phyloP scores from a whole-genome alignment of 2,113 vertebrate genomes.

The Trinectes maculatus region DNA sequence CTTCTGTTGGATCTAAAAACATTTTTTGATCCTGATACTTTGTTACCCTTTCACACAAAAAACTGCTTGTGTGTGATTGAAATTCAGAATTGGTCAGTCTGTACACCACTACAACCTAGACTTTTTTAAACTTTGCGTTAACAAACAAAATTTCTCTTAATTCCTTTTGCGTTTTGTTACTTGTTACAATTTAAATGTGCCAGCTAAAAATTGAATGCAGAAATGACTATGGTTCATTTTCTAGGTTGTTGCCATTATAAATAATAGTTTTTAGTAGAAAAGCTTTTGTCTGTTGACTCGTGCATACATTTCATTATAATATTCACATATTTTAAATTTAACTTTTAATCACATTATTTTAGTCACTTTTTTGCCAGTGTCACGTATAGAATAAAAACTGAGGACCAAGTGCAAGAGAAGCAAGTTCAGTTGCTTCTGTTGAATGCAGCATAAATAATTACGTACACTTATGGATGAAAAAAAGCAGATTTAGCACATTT shows the following conservation, averaged over 20 bases:
- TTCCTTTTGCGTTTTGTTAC: slow-evolving; percentile 25
- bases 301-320: slow-evolving; percentile 24
- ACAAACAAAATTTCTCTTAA: slow-evolving; percentile 32
- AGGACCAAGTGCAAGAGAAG: slow-evolving; percentile 73
- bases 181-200: slow-evolving; percentile 16
- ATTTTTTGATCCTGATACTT: slow-evolving; percentile 9
- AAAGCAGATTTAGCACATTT: neutral
- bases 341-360: slow-evolving; percentile 19
- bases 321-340: slow-evolving; percentile 28
- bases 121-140: slow-evolving; percentile 61
- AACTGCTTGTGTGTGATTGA: slow-evolving; percentile 14
- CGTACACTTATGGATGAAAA: slow-evolving; percentile 20
- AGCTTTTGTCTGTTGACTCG: neutral
- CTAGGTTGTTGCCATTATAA: slow-evolving; percentile 39
- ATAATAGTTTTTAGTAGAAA: slow-evolving; percentile 6
- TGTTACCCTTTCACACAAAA: slow-evolving; percentile 42
- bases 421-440: slow-evolving; percentile 38
- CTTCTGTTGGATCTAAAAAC: neutral
- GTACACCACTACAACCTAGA: slow-evolving; percentile 3
- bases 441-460: slow-evolving; percentile 14
- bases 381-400: slow-evolving; percentile 28
- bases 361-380: slow-evolving; percentile 26
- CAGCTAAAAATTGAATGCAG: slow-evolving; percentile 20
- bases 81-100: slow-evolving; percentile 17
- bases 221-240: slow-evolving; percentile 10